These are phyloP conservation scores for Silurus meridionalis DNA, from an alignment of 2,113 vertebrate species.

Conservation along the genomic window DNA sequence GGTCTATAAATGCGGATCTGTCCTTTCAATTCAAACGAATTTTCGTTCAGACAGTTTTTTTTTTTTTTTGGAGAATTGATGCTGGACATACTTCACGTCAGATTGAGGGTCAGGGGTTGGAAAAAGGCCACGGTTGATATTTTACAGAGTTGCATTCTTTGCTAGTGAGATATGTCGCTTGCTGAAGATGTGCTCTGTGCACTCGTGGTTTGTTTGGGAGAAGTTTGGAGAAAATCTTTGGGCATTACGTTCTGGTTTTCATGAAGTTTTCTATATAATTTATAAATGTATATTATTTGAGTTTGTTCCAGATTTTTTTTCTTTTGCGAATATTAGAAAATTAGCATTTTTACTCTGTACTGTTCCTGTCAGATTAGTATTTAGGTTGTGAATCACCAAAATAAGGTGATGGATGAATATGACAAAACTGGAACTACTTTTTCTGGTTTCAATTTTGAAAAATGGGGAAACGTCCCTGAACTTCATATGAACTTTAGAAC, in stretches of 20 bases:
- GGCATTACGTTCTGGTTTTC: no score
- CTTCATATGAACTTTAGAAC: no score
- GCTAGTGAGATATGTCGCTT: neutral
- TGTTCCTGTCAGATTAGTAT: no score
- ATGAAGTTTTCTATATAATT: no score
- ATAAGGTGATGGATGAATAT: neutral
- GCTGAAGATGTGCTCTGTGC: neutral
- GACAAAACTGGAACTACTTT: neutral
- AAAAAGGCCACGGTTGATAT: neutral
- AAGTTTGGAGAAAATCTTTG: no score
- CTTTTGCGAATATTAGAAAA: no score
- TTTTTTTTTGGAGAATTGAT: neutral
- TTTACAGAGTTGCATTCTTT: conserved; percentile 11
- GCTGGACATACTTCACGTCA: neutral
- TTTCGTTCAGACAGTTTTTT: no score
- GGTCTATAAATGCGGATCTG: neutral
- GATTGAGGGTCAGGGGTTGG: neutral
- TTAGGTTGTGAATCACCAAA: no score
- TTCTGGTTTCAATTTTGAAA: neutral
- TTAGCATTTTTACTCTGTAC: no score
- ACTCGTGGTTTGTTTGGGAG: neutral
- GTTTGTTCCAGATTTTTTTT: no score
- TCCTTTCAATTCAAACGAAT: neutral
- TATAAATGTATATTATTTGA: no score
- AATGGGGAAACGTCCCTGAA: neutral